Conservation (phyloP, 2,888 invertebrate genomes). For the Limulus polyphemus region DNA sequence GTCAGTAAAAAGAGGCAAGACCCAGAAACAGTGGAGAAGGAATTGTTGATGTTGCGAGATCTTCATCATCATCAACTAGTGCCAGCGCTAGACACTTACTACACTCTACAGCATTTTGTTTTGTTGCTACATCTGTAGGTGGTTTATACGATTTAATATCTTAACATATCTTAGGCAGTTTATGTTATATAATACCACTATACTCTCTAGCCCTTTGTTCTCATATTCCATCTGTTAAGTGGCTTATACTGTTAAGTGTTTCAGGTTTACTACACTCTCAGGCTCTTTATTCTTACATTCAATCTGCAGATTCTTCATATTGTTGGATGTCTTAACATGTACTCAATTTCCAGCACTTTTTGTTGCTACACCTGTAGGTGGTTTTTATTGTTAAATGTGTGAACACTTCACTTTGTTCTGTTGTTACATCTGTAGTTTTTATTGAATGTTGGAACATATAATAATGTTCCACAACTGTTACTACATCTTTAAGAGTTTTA, state of each 20-base stretch:
- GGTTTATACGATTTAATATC: constrained; percentile 8
- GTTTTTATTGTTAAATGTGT: constrained; percentile 8
- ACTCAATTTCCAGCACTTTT: constrained; percentile 48
- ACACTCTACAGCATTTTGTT: constrained; percentile 56
- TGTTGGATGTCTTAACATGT: no score
- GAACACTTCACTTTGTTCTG: constrained; percentile 3
- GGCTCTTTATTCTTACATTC: no score
- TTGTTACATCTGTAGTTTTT: constrained; percentile 15
- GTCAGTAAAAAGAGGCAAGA: constrained; percentile 49
- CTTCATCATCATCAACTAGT: constrained; percentile 58
- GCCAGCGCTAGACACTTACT: constrained; percentile 60
- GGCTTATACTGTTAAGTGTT: no score
- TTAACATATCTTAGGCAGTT: constrained; percentile 31
- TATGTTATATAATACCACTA: constrained; percentile 6
- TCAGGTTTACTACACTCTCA: no score
- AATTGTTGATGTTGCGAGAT: constrained; percentile 54
- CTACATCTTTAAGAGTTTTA: no score
- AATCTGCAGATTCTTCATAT: no score
- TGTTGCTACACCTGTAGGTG: constrained; percentile 60
- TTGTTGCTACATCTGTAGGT: constrained; percentile 62
- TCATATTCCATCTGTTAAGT: constrained; percentile 33
- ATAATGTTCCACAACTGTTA: no score
- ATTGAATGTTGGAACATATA: no score
- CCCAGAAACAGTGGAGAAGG: constrained; percentile 53
- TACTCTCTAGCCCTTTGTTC: constrained; percentile 15